A percentile compares a stretch with the other conserved stretches of the same genome.
These are phyloP conservation scores for Napeogenes sylphis DNA, from an alignment of 2,888 invertebrate genomes.

Conservation along the genomic window DNA sequence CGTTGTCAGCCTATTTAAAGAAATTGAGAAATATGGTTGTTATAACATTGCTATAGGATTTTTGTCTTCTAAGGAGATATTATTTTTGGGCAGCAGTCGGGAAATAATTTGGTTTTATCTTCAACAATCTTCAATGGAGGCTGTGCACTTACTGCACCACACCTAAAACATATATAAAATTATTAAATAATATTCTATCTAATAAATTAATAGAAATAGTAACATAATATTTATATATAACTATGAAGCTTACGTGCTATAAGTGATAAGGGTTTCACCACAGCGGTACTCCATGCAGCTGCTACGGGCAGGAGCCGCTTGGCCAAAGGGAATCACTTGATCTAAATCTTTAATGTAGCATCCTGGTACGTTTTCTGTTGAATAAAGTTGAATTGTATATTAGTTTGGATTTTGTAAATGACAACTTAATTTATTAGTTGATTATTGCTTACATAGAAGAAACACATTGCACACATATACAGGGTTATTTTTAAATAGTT, in stretches of 20 bases:
- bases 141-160: conserved; percentile 8
- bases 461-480: no score
- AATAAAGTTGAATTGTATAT: no score
- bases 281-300: conserved; percentile 34
- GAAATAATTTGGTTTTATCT: conserved; percentile 33
- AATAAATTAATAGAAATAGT: no score
- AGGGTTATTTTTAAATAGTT: no score
- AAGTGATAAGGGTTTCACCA: background rate
- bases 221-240: no score
- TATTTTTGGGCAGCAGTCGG: conserved; percentile 38
- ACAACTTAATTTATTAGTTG: no score
- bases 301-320: conserved; percentile 18
- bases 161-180: conserved; percentile 22
- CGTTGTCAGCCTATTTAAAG: no score
- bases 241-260: conserved; percentile 19
- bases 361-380: conserved; percentile 34
- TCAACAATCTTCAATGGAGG: conserved; percentile 23
- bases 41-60: no score
- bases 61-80: background rate
- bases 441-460: no score
- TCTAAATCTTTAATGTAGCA: conserved; percentile 36
- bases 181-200: no score
- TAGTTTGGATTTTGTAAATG: no score
- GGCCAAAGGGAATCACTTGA: conserved; percentile 31
- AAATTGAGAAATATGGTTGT: no score